Base-by-base conservation (phyloP, 2,888 invertebrate genomes). In the Macrosoma leucophasiata region DNA sequence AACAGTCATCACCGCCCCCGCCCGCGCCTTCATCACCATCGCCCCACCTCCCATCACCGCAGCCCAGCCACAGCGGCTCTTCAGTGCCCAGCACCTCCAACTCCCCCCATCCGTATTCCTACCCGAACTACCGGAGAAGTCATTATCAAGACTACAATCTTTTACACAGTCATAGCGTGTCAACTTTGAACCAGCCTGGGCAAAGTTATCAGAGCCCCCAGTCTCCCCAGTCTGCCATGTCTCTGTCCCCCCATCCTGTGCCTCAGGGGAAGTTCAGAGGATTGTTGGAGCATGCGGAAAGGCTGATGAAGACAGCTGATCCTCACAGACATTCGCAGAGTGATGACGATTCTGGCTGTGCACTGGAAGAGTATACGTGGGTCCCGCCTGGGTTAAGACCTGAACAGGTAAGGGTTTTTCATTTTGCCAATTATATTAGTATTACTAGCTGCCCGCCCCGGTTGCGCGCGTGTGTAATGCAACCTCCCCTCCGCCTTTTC, bases 301-400 rank as follows among this genome's bases (percentile, higher is more conserved):
- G 89, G 41, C 76, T 89, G 44, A 88, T 88, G 62, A 88, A 88
- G 66, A 88, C 87, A 1, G 87, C 86, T 2, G 92, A 93, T 62
- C 91, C 92, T 35, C 94, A 94, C 62, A 77, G 94, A 41, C 93
- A 94, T 61, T 94, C 95, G 28, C 96, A 96, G 70, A 96, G 95
- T 43, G 98, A 98, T 70, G 97, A 98, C 68, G 98, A 98, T 78
- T 96, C 96, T 33, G 98, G 98, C 6, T 98, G 98, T 71, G 97
- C 97, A 12, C 82, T 98, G 46, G 98, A 98, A 71, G 98, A 98
- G 75, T 98, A 97, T 75, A 96, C 97, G 2, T 98, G 98, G 98
- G 95, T 98, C 43, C 98, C 98, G 20, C 95, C 96, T 2, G 97
- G 97, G 42, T 85, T 98, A 9, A 89, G 97, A 67, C 97, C 98